A percentile compares a stretch with the other conserved stretches of the same genome.
These are phyloP conservation scores for Drosophila birchii DNA, from an alignment of 2,888 invertebrate genomes.

Conservation along the genomic window DNA sequence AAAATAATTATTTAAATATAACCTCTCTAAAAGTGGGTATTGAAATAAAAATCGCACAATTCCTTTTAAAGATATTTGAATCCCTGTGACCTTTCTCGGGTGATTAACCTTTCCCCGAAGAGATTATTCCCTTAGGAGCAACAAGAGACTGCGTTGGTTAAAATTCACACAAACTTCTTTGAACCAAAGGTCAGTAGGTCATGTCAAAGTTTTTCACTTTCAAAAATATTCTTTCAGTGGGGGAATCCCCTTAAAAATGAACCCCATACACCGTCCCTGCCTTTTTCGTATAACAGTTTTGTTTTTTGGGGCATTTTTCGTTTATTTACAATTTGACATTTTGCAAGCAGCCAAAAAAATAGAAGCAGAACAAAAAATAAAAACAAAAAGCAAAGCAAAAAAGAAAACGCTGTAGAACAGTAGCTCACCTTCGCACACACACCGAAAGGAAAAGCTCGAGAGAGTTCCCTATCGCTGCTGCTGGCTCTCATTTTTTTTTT, in stretches of 20 bases:
- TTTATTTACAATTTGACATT: constrained; percentile 79
- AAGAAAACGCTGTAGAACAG: constrained; percentile 34
- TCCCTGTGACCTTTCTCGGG: background rate
- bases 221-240: too few species aligned
- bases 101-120: background rate
- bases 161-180: background rate
- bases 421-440: constrained; percentile 67
- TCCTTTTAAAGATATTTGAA: background rate
- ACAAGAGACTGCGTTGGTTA: background rate
- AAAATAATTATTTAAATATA: too few species aligned
- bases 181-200: constrained; percentile 13
- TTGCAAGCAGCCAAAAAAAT: constrained; percentile 54
- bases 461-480: constrained; percentile 53
- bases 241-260: background rate
- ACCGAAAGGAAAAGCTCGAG: constrained; percentile 15
- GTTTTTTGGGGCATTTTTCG: constrained; percentile 63
- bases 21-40: background rate
- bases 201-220: constrained; percentile 1
- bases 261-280: constrained; percentile 29
- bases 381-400: constrained; percentile 41
- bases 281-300: constrained; percentile 66
- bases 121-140: background rate
- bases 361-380: background rate
- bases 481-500: constrained; percentile 42
- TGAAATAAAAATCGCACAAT: background rate